Percentiles rank a stretch among this genome's conserved stretches.
These are phyloP conservation scores for Anticlea derivata DNA, from an alignment of 2,888 invertebrate species.

Conservation along the genomic window DNA sequence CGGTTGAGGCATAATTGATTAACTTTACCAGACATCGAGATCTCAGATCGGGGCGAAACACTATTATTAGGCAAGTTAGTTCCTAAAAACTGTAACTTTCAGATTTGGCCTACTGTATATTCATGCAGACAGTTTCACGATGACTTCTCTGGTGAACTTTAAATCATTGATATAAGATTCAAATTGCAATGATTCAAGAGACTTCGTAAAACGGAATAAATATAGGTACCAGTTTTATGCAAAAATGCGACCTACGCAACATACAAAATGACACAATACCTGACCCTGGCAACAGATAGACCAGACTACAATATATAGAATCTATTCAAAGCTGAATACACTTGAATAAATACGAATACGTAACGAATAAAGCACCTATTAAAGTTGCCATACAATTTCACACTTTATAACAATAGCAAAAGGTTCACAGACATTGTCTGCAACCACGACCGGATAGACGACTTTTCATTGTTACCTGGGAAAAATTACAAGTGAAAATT, in stretches of 20 bases:
- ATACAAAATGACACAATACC: constrained; percentile 8
- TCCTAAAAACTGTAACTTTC: too few species aligned
- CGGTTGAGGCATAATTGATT: too few species aligned
- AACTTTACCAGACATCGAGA: too few species aligned
- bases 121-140: too few species aligned
- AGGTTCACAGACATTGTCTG: not conserved
- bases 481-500: not conserved
- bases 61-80: too few species aligned
- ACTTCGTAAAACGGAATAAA: too few species aligned
- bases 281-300: constrained; percentile 10
- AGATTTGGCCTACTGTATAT: too few species aligned
- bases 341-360: constrained; percentile 13
- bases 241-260: constrained; percentile 4
- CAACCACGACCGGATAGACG: not conserved
- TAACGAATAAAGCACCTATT: not conserved
- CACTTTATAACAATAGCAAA: not conserved
- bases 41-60: too few species aligned
- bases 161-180: too few species aligned
- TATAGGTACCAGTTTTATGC: too few species aligned
- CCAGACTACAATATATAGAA: constrained; percentile 15
- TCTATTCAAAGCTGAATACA: constrained; percentile 15
- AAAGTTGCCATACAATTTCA: not conserved
- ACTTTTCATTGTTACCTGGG: not conserved
- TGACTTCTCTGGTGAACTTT: too few species aligned
- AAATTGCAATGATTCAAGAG: too few species aligned